Evolutionary conservation across 2,797 vertebrate genomes (phyloP).

Genomic region (Nannoperca obscura): DNA sequence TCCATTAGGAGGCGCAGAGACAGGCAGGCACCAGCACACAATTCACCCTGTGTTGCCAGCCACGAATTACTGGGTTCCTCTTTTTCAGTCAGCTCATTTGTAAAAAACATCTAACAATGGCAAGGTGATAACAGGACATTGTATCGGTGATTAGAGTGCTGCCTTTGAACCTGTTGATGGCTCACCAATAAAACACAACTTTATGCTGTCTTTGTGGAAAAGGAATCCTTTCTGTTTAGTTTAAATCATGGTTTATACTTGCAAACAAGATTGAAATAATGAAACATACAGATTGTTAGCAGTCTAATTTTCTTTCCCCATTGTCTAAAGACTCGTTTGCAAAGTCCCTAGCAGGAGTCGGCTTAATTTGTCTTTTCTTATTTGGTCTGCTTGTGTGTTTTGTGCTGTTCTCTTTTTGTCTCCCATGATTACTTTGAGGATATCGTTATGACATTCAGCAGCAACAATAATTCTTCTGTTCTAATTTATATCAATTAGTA

Average conservation of each 20-base stretch:
- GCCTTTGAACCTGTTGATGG: slow-evolving; percentile 68
- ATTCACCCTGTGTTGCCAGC: slow-evolving; percentile 81
- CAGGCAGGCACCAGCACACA: slow-evolving; percentile 87
- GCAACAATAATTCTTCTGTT: slow-evolving; percentile 96
- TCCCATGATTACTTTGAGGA: slow-evolving; percentile 87
- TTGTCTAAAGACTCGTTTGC: slow-evolving; percentile 80
- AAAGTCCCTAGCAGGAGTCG: slow-evolving; percentile 79
- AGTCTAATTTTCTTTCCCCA: slow-evolving; percentile 74
- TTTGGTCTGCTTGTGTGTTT: slow-evolving; percentile 81
- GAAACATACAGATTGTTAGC: slow-evolving; percentile 78
- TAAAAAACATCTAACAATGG: slow-evolving; percentile 82
- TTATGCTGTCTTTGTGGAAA: slow-evolving; percentile 28
- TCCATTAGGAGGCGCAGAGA: slow-evolving; percentile 83
- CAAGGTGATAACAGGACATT: slow-evolving; percentile 81
- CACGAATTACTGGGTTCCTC: slow-evolving; percentile 80
- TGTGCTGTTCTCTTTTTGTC: slow-evolving; percentile 81
- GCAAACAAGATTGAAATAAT: slow-evolving; percentile 81
- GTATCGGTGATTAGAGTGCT: slow-evolving; percentile 68
- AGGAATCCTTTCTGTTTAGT: slow-evolving; percentile 46
- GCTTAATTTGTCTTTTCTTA: slow-evolving; percentile 84
- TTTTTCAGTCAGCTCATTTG: slow-evolving; percentile 86
- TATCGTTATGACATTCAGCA: slow-evolving; percentile 92
- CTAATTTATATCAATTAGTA: slow-evolving; percentile 96
- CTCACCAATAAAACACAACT: slow-evolving; percentile 45
- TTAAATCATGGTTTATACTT: slow-evolving; percentile 64